Base-by-base conservation (phyloP, 2,888 invertebrate species). In the Teinopalpus imperialis region DNA sequence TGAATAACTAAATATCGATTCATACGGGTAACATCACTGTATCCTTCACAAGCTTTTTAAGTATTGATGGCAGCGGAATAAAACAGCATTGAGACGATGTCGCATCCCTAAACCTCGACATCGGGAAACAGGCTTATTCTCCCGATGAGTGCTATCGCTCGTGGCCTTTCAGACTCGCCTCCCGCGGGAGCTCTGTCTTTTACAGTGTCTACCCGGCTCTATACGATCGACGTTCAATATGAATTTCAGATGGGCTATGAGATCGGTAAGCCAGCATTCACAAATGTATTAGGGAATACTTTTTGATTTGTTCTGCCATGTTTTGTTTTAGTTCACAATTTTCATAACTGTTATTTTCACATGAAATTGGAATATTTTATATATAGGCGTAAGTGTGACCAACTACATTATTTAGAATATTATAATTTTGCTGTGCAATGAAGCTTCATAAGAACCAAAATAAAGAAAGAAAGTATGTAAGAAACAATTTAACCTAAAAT, bases 71-170 rank as follows among this genome's bases (percentile, higher is more conserved):
- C 66, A 78, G 76, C 71, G 75, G 85, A 85, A 86, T 86, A 85
- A 86, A 86, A 86, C 85, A 86, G 85, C 71, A 81, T 75, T 79
- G 81, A 83, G 77, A 81, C 80, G 76, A 77, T 75, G 83, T 81
- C 79, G 76, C 85, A 80, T 80, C 82, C 60, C 72, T 86, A 83
- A 87, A 81, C 83, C 85, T 69, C 69, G 69, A 63, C 77, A 82
- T 75, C 79, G 85, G 81, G 81, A 88, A 88, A 87, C 88, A 87
- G 74, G 88, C 88, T 88, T 88, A 88, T 85, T 85, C 83, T 73
- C 71, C 65, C 81, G 81, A 83, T 83, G 85, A 83, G 85, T 83
- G 83, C 81, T 81, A 78, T 78, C 73, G 70, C 63, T 73, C 71
- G 64, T 73, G 80, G 81, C 81, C 82, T 81, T 76, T 80, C 72